Conservation (phyloP, 2,113 vertebrate species). For the Pygoscelis adeliae region DNA sequence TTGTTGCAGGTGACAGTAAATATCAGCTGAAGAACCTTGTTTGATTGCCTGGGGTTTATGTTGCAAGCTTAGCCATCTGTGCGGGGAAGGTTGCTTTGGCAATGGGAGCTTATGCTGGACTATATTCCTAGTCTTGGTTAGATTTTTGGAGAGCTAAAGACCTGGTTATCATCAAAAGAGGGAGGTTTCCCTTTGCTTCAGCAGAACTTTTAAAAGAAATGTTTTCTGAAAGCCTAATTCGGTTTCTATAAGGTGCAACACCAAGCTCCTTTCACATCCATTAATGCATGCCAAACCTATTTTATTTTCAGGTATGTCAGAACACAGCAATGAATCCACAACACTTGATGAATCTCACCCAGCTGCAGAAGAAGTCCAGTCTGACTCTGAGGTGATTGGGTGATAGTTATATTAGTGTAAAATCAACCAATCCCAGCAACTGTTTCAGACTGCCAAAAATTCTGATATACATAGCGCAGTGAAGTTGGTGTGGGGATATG, state of each 20-base stretch:
- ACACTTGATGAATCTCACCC: constrained; percentile 65
- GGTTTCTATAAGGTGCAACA: not conserved
- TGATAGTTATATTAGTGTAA: constrained; percentile 9
- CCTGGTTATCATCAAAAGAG: not conserved
- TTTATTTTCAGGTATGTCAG: constrained; percentile 82
- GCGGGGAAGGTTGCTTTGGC: not conserved
- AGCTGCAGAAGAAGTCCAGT: constrained; percentile 71
- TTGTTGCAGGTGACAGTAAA: not conserved
- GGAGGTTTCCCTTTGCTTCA: not conserved
- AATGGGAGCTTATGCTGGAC: not conserved
- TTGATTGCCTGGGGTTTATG: not conserved
- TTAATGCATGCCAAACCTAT: constrained; percentile 70
- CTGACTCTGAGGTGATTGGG: constrained; percentile 75
- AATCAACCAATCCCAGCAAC: constrained; percentile 28
- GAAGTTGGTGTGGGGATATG: not conserved
- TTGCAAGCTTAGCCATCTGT: not conserved
- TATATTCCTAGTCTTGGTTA: not conserved
- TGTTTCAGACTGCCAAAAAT: constrained; percentile 19
- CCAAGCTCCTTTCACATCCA: not conserved
- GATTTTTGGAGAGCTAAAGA: not conserved
- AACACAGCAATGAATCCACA: constrained; percentile 62
- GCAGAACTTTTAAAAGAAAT: not conserved
- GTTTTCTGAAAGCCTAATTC: not conserved
- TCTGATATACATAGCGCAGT: not conserved
- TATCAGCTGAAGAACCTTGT: not conserved